A percentile compares a stretch with the other conserved stretches of the same genome.
phyloP scores from a whole-genome alignment of 2,888 invertebrate species.

The Nineta flava region DNA sequence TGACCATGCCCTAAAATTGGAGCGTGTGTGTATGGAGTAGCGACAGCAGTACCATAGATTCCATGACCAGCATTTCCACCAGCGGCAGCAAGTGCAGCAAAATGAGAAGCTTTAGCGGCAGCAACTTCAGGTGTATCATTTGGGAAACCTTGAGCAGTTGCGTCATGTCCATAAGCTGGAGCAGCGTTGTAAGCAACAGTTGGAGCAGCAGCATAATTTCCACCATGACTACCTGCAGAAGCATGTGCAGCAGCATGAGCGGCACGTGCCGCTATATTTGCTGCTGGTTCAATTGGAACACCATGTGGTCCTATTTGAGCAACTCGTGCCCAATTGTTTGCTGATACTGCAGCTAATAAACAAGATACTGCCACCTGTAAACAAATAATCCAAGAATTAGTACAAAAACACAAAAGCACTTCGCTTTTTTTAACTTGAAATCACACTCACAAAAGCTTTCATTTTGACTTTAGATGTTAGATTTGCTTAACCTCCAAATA shows the following conservation, averaged over 20 bases:
- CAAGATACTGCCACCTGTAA: neutral
- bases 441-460: neutral
- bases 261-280: slow-evolving; percentile 36
- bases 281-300: slow-evolving; percentile 29
- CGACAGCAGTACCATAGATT: slow-evolving; percentile 14
- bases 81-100: slow-evolving; percentile 34
- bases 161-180: slow-evolving; percentile 20
- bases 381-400: neutral
- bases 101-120: slow-evolving; percentile 32
- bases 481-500: neutral
- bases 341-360: neutral
- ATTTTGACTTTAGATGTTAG: neutral
- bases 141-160: slow-evolving; percentile 24
- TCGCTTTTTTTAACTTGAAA: neutral
- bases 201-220: neutral
- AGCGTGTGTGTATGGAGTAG: slow-evolving; percentile 8
- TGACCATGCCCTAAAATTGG: neutral
- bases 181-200: neutral
- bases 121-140: slow-evolving; percentile 35
- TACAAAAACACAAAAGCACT: neutral
- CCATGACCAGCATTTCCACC: slow-evolving; percentile 22
- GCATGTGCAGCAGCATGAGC: slow-evolving; percentile 17
- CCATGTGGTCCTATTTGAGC: slow-evolving; percentile 17
- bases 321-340: slow-evolving; percentile 2
- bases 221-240: neutral